Conservation (phyloP, 1,140 invertebrate species). For the Pygmarrhopalites habei region DNA sequence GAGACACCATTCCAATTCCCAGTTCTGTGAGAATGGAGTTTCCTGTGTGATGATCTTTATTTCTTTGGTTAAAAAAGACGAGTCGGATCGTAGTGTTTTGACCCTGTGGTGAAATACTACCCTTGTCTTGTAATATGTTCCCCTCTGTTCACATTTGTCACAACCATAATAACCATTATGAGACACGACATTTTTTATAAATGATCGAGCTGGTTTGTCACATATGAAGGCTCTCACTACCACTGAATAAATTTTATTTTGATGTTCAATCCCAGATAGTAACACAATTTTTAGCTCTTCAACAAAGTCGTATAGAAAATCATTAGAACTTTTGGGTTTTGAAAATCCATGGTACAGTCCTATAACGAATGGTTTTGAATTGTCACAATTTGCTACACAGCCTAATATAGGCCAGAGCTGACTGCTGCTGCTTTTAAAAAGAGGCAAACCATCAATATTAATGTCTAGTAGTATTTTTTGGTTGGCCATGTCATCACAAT, state of each 20-base stretch:
- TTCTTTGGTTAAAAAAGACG: background rate
- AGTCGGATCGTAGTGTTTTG: background rate
- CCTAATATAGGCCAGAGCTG: slow-evolving; percentile 25
- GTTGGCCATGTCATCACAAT: background rate
- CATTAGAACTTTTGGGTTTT: background rate
- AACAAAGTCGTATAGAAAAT: background rate
- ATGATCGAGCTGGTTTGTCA: background rate
- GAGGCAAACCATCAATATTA: slow-evolving; percentile 17
- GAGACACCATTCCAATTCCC: slow-evolving; percentile 5
- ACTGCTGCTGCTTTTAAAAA: slow-evolving; percentile 8
- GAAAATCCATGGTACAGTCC: slow-evolving; percentile 9
- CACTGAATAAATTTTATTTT: background rate
- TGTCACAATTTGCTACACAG: background rate
- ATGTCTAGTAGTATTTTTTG: background rate
- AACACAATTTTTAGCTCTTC: background rate
- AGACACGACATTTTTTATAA: background rate
- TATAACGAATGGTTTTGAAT: background rate
- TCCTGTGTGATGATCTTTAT: slow-evolving; percentile 20
- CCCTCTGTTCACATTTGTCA: too few species aligned
- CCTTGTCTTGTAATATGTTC: background rate
- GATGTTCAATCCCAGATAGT: background rate
- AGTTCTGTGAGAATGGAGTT: background rate
- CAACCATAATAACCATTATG: too few species aligned
- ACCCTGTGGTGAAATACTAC: background rate
- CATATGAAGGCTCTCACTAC: background rate